Conservation (phyloP, 2,797 vertebrate species). For the Macrochelys suwanniensis region DNA sequence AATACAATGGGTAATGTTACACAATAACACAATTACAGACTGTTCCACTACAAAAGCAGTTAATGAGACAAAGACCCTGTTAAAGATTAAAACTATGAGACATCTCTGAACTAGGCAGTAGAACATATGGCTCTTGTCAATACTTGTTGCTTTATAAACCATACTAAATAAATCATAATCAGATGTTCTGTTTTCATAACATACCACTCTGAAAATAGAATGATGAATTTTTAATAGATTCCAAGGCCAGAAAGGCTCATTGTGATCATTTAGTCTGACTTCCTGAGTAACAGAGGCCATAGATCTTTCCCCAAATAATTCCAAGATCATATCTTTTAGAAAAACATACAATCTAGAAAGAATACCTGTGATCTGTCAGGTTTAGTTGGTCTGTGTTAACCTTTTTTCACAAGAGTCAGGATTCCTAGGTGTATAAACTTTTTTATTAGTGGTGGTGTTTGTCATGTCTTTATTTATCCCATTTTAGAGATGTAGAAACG, state of each 20-base stretch:
- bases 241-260: no score
- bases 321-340: no score
- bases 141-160: neutral
- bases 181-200: neutral
- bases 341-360: neutral
- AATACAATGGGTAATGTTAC: neutral
- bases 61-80: neutral
- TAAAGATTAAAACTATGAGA: neutral
- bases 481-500: neutral
- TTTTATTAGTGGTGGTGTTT: neutral
- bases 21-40: neutral
- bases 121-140: fast-evolving
- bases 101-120: neutral
- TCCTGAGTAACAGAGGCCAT: no score
- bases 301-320: no score
- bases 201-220: neutral
- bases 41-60: neutral
- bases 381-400: neutral
- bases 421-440: neutral
- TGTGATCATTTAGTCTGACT: no score
- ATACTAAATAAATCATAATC: neutral
- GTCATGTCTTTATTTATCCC: neutral
- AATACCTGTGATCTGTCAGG: neutral
- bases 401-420: neutral
- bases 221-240: neutral